Conservation (phyloP, 2,888 invertebrate genomes). For the Platycheirus albimanus region DNA sequence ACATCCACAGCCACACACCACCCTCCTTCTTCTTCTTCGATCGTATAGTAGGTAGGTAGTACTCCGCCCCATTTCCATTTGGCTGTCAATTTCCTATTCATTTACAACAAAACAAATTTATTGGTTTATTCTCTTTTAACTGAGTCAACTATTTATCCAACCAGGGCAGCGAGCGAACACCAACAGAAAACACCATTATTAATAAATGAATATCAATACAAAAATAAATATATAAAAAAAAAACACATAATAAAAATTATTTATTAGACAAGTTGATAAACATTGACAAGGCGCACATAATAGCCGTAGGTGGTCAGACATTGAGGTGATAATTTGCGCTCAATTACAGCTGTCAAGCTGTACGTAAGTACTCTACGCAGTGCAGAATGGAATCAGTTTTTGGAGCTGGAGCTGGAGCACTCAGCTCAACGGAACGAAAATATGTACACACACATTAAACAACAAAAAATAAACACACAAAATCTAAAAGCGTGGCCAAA, state of each 20-base stretch:
- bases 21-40: constrained; percentile 23
- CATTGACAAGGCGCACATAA: constrained; percentile 74
- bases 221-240: constrained; percentile 11
- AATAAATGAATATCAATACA: neutral
- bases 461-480: constrained; percentile 44
- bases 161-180: constrained; percentile 36
- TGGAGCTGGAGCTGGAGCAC: constrained; percentile 8
- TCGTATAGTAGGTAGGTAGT: too few species aligned
- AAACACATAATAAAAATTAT: constrained; percentile 71
- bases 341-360: constrained; percentile 70
- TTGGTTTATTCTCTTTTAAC: constrained; percentile 35
- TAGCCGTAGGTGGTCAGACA: constrained; percentile 74
- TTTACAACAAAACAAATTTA: constrained; percentile 51
- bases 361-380: constrained; percentile 5
- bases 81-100: constrained; percentile 58
- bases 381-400: constrained; percentile 31
- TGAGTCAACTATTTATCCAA: constrained; percentile 52
- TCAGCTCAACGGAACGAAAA: neutral
- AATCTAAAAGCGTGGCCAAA: constrained; percentile 40
- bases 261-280: constrained; percentile 74
- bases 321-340: constrained; percentile 73
- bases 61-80: constrained; percentile 60
- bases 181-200: constrained; percentile 10
- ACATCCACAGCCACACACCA: neutral
- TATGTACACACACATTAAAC: neutral